Evolutionary conservation across 1,140 invertebrate genomes (phyloP).

Genomic region (Rhopalosiphum padi): DNA sequence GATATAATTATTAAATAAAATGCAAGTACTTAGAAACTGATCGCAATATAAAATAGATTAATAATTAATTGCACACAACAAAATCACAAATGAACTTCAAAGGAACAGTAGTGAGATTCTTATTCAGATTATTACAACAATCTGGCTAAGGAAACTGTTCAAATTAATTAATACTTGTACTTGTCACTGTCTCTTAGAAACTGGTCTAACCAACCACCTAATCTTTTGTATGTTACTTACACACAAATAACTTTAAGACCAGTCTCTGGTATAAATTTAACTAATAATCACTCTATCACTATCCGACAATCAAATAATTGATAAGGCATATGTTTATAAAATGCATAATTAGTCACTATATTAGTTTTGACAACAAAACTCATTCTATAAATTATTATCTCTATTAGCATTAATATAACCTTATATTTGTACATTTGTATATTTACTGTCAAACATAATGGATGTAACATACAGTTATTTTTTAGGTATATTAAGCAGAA

Average conservation of each 20-base stretch:
- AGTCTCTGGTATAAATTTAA: background rate
- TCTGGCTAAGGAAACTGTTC: background rate
- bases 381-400: background rate
- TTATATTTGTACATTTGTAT: background rate
- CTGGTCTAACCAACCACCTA: background rate
- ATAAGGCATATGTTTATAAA: background rate
- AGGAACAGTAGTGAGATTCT: background rate
- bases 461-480: no score
- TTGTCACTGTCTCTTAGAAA: background rate
- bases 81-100: background rate
- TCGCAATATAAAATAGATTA: no score
- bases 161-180: background rate
- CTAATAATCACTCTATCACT: background rate
- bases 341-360: background rate
- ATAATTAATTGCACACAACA: background rate
- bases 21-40: no score
- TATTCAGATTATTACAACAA: background rate
- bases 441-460: no score
- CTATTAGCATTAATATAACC: background rate
- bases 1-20: no score
- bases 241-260: background rate
- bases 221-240: background rate
- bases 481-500: no score
- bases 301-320: background rate
- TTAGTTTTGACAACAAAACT: background rate